phyloP scores from a whole-genome alignment of 2,113 vertebrate species.

The Heloderma charlesbogerti region DNA sequence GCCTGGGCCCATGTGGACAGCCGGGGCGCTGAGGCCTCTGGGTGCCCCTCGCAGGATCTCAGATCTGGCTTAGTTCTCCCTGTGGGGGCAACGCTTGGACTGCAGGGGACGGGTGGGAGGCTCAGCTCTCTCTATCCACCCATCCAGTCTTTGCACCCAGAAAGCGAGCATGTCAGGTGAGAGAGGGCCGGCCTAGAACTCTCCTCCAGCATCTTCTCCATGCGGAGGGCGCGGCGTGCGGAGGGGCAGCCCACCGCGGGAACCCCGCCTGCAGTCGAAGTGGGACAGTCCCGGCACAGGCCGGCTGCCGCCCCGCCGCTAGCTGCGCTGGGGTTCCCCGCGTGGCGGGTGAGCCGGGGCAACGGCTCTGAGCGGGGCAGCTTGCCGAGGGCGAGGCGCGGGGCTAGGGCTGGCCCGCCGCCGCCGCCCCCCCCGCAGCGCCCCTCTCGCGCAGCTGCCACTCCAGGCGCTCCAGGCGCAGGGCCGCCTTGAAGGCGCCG shows the following conservation, averaged over 20 bases:
- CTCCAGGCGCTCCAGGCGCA: conserved; percentile 83
- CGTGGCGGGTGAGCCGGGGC: no score
- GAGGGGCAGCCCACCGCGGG: no score
- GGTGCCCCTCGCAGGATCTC: background rate
- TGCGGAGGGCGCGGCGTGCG: background rate
- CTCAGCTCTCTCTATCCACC: no score
- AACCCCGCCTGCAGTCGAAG: background rate
- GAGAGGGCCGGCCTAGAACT: background rate
- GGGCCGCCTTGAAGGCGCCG: conserved; percentile 78
- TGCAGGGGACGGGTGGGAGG: no score
- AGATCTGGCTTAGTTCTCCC: background rate
- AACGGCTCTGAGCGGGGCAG: no score
- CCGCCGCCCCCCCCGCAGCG: background rate
- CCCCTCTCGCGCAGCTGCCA: conserved; percentile 69
- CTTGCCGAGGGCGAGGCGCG: no score
- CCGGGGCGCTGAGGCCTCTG: no score
- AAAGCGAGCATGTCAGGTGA: no score
- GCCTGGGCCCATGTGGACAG: no score
- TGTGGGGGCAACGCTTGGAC: no score
- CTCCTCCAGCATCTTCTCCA: background rate
- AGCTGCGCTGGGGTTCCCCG: no score
- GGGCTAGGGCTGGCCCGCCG: background rate
- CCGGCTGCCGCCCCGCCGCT: background rate
- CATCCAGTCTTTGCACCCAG: no score
- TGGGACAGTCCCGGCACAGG: background rate